Evolutionary conservation across 2,113 vertebrate genomes (phyloP).

Genomic region (Cebidichthys violaceus): DNA sequence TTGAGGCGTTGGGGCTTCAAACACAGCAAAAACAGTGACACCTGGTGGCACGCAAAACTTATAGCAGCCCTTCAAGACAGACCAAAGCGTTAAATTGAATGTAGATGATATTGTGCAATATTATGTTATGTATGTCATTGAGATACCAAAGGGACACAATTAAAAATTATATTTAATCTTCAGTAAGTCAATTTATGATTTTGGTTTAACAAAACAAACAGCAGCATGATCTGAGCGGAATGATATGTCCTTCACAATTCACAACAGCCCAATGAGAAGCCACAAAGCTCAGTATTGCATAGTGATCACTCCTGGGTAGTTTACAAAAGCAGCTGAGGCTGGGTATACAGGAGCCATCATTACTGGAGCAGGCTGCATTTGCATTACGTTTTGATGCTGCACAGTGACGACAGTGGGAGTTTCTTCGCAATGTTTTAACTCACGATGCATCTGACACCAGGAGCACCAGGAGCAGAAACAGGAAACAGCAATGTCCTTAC

Average conservation of each 20-base stretch:
- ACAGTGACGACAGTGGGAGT: background rate
- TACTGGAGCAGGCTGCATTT: constrained; percentile 38
- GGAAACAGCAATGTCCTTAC: constrained; percentile 58
- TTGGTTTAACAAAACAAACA: background rate
- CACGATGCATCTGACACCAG: constrained; percentile 75
- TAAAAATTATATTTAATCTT: background rate
- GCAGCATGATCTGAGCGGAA: background rate
- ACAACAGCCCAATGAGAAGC: background rate
- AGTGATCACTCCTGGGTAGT: fast-evolving
- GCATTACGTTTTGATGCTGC: background rate
- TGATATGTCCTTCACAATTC: background rate
- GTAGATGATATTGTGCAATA: background rate
- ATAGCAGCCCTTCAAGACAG: background rate
- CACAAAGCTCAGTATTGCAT: background rate
- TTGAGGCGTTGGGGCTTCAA: too few relatives aligned
- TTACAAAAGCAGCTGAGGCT: fast-evolving
- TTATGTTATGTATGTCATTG: background rate
- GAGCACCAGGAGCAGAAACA: constrained; percentile 66
- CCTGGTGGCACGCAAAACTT: background rate
- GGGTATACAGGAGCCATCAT: background rate
- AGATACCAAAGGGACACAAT: background rate
- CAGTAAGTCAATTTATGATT: background rate
- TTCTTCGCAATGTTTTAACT: constrained; percentile 37
- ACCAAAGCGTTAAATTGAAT: background rate
- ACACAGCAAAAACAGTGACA: background rate